phyloP scores from a whole-genome alignment of 2,888 invertebrate species.

The Gortyna flavago region DNA sequence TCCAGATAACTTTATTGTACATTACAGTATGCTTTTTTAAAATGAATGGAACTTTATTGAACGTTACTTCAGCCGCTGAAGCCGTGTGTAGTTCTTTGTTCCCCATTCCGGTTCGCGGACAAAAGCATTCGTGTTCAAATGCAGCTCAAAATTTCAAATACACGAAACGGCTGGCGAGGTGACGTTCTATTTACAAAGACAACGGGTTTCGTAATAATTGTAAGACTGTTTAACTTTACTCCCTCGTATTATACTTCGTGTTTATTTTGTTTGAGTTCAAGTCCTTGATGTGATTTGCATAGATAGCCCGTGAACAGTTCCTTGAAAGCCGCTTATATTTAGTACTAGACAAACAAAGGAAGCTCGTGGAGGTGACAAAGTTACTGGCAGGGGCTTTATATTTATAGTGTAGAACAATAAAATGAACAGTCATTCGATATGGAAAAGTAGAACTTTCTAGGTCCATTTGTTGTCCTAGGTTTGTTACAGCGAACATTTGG shows the following conservation, averaged over 20 bases:
- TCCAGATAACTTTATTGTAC: slow-evolving; percentile 1
- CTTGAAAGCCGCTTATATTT: slow-evolving; percentile 59
- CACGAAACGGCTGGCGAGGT: slow-evolving; percentile 69
- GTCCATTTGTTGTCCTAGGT: slow-evolving; percentile 14
- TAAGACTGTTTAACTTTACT: slow-evolving; percentile 49
- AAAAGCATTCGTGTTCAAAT: slow-evolving; percentile 76
- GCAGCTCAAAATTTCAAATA: slow-evolving; percentile 75
- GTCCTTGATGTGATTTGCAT: slow-evolving; percentile 62
- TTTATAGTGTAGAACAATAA: slow-evolving; percentile 35
- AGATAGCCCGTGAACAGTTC: slow-evolving; percentile 56
- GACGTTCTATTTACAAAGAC: slow-evolving; percentile 71
- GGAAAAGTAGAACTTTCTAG: slow-evolving; percentile 3
- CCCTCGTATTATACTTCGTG: slow-evolving; percentile 38
- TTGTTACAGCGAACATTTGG: slow-evolving; percentile 35
- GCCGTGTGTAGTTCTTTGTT: slow-evolving; percentile 68
- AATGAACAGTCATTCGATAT: slow-evolving; percentile 15
- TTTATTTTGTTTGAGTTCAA: slow-evolving; percentile 54
- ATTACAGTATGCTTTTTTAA: slow-evolving; percentile 18
- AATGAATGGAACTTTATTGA: slow-evolving; percentile 56
- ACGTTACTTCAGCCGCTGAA: slow-evolving; percentile 52
- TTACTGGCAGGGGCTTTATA: slow-evolving; percentile 36
- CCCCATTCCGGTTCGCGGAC: slow-evolving; percentile 69
- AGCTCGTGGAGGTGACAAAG: slow-evolving; percentile 50
- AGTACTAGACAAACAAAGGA: slow-evolving; percentile 60
- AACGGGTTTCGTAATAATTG: slow-evolving; percentile 45